Evolutionary conservation across 2,888 invertebrate genomes (phyloP).

Genomic region (Heliconius aoede): DNA sequence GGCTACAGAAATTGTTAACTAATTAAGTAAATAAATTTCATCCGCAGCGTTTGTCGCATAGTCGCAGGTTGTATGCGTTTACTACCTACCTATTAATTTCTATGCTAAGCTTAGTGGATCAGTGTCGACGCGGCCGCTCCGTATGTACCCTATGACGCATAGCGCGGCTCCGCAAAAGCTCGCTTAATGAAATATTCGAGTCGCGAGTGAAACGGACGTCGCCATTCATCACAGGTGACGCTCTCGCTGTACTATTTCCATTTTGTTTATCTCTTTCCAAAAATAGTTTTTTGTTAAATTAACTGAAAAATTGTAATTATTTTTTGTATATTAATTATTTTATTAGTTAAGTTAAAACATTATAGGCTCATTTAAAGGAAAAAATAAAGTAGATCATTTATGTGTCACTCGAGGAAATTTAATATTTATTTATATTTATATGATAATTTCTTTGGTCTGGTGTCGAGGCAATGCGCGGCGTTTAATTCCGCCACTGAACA

Average conservation of each 20-base stretch:
- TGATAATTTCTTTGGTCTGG: no score
- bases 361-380: not conserved
- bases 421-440: no score
- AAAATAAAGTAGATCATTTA: not conserved
- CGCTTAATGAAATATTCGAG: constrained; percentile 80
- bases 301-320: not conserved
- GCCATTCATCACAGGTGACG: constrained; percentile 76
- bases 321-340: not conserved
- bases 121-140: constrained; percentile 71
- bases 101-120: constrained; percentile 77
- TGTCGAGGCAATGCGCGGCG: no score
- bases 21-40: constrained; percentile 36
- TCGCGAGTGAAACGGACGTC: constrained; percentile 72
- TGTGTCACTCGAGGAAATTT: not conserved
- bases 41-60: constrained; percentile 55
- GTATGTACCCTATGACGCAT: constrained; percentile 77
- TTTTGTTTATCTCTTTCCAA: constrained; percentile 35
- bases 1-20: constrained; percentile 27
- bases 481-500: no score
- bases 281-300: not conserved
- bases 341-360: not conserved
- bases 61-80: constrained; percentile 60
- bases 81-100: constrained; percentile 78
- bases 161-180: constrained; percentile 68
- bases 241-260: constrained; percentile 59